Percentiles rank a stretch among this genome's conserved stretches.
These are phyloP conservation scores for Colinus virginianus DNA, from an alignment of 2,113 vertebrate species.

Conservation along the genomic window DNA sequence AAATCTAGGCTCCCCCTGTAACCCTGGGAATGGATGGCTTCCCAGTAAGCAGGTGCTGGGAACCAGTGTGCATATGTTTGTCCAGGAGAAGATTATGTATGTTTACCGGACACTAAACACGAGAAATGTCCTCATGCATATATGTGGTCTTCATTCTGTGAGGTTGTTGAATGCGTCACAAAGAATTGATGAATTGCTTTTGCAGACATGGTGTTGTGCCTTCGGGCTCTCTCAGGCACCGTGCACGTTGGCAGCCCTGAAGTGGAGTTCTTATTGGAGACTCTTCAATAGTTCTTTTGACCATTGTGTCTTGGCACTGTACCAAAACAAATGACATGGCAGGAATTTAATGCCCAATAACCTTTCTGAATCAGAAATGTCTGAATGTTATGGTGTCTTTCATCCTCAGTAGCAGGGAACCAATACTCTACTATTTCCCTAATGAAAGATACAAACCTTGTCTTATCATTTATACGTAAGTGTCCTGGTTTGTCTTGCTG, in stretches of 20 bases:
- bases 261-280: background rate
- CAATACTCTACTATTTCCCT: background rate
- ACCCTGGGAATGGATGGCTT: background rate
- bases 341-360: background rate
- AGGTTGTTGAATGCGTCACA: background rate
- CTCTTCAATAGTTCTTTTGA: background rate
- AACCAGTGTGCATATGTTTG: background rate
- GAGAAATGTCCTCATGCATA: background rate
- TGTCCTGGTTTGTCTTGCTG: background rate
- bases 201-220: background rate
- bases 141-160: background rate
- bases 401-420: background rate
- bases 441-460: background rate
- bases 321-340: background rate
- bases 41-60: background rate
- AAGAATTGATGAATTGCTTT: background rate
- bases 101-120: background rate
- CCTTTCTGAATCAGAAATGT: background rate
- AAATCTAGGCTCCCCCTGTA: background rate
- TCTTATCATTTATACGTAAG: background rate
- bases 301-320: background rate
- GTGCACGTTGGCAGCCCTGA: background rate
- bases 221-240: background rate
- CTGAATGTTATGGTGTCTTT: rapidly evolving
- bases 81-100: rapidly evolving